Conservation (phyloP, 2,113 vertebrate genomes). For the Corythornis madagascariensis region DNA sequence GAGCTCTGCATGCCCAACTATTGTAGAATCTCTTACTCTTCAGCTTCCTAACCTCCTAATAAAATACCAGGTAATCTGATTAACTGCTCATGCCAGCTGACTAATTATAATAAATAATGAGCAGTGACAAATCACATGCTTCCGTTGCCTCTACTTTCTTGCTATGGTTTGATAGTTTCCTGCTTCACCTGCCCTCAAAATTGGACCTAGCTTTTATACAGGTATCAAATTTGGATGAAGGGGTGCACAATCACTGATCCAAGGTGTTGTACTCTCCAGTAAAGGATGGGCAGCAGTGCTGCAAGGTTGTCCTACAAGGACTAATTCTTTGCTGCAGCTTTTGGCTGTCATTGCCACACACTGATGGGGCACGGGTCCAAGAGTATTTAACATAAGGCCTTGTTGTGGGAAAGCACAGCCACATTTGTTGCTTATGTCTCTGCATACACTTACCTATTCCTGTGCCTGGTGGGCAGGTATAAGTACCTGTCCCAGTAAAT, state of each 20-base stretch:
- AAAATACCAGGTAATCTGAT: background rate
- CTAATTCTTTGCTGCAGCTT: background rate
- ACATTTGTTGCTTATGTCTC: background rate
- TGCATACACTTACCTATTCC: background rate
- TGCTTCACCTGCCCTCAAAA: background rate
- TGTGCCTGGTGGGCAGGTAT: background rate
- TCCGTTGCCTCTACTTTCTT: background rate
- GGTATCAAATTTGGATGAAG: background rate
- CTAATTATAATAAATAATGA: background rate
- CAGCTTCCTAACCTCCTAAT: background rate
- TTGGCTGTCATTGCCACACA: background rate
- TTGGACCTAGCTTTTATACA: background rate
- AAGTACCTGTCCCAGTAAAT: background rate
- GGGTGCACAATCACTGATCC: background rate
- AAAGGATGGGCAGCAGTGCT: background rate
- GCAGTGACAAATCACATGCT: fast-evolving
- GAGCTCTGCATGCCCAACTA: background rate
- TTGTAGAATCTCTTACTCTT: background rate
- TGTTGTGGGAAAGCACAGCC: background rate
- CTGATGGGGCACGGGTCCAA: background rate
- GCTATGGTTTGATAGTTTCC: background rate
- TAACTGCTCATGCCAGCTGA: background rate
- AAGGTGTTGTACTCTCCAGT: background rate
- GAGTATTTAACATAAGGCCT: background rate
- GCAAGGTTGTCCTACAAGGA: background rate